Base-by-base conservation (phyloP, 2,113 vertebrate species). In the Lamprotornis superbus region DNA sequence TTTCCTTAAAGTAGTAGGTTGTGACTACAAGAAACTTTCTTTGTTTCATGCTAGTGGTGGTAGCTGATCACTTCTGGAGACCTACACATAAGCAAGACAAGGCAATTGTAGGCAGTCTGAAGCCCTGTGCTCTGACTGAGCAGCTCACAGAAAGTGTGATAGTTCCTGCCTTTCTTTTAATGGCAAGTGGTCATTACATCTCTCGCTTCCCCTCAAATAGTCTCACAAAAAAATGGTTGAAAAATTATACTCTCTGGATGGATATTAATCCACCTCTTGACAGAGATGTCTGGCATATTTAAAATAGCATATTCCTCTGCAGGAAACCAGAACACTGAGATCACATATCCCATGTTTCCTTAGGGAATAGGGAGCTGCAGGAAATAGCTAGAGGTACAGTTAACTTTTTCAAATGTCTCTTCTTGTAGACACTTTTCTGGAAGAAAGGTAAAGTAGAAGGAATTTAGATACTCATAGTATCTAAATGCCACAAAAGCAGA, bases 361-460 rank as follows among this genome's bases (percentile, higher is more conserved):
- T 33, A 55, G 30, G 35, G 27, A 90, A 61, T 2, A 1, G 0
- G 23, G 40, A 91, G 69, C 27, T 5, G 3, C 0, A 1, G 40
- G 37, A 87, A 89, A 81, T 5, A 91, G 24, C 44, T 40, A 42
- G 21, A 70, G 11, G 21, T 64, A 42, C 40, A 68, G 56, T n/a
- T 53, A 55, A 24, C 44, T 64, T 85, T 79, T 71, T 30, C 24
- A 64, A 47, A 39, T n/a, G 17, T 44, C 19, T 87, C 20, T 57
- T 52, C 10, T 47, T 76, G 47, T 18, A 87, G 35, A 69, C 1
- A 44, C 35, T 33, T 35, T 75, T 75, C 50, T 27, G 12, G 37
- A 27, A 79, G 52, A 85, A 81, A 42, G 37, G 33, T 50, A 30
- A 84, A 63, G 19, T 11, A 53, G 56, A 27, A 50, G 53, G 76